Percentiles rank a stretch among this genome's conserved stretches.
Conservation (phyloP, 2,797 vertebrate genomes). For the Acrossocheilus wenchowensis region DNA sequence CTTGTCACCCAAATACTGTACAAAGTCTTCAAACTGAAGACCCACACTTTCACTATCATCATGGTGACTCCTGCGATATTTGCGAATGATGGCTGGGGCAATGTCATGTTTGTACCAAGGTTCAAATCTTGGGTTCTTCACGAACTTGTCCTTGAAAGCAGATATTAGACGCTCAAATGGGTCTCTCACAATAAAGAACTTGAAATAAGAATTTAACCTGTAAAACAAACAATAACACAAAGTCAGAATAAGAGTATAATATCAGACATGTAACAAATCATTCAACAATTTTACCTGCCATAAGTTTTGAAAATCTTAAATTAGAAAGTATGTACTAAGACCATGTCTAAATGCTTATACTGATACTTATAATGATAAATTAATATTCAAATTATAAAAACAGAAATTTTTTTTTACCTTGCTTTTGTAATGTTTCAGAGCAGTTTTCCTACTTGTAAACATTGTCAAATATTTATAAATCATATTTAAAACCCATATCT, state of each 20-base stretch:
- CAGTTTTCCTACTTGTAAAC: background rate
- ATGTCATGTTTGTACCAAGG: constrained; percentile 98
- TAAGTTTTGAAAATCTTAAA: background rate
- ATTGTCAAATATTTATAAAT: constrained; percentile 1
- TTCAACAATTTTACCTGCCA: background rate
- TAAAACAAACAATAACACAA: constrained; percentile 3
- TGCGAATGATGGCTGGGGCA: constrained; percentile 93
- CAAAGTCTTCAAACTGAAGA: constrained; percentile 95
- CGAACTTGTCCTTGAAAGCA: constrained; percentile 98
- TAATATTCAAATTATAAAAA: background rate
- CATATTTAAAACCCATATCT: background rate
- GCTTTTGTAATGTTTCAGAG: background rate
- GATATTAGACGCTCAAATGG: constrained; percentile 88
- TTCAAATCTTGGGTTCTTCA: constrained; percentile 95
- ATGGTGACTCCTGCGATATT: constrained; percentile 88
- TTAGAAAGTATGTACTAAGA: background rate
- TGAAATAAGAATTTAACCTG: constrained; percentile 94
- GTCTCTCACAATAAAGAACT: constrained; percentile 97
- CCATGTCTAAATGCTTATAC: background rate
- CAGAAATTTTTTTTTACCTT: background rate
- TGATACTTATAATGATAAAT: background rate
- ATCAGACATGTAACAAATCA: background rate
- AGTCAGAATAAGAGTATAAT: background rate
- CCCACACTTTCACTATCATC: constrained; percentile 75
- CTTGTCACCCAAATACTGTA: constrained; percentile 91